Evolutionary conservation across 1,140 invertebrate species (phyloP), one percentile per base, ranked within the genome.

Genomic region (Meloidogyne floridensis): DNA sequence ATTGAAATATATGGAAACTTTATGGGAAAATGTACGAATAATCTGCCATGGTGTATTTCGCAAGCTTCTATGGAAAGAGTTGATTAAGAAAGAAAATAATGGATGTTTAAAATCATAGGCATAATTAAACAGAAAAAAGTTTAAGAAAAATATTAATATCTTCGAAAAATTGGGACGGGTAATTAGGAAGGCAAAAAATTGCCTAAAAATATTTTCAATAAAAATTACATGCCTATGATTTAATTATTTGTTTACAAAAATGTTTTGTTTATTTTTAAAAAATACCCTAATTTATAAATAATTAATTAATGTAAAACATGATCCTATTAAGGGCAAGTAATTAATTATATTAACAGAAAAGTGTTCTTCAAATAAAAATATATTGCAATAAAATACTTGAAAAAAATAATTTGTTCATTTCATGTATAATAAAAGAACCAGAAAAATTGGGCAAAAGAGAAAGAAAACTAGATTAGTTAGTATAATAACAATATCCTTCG

Each of bases 1-100:
- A 75, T 86, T 7, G 53, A 81, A n/a, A 70, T 56, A n/a, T 83
- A 81, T 20, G 85, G 85, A 43, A 75, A 75, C 65, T 86, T 84
- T 65, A 84, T 86, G 84, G 76, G 80, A 43, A 70, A 83, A 53
- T 72, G 77, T 81, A 75, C 71, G 2, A 72, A 32, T 11, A 83
- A 85, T 73, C n/a, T 65, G 59, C 59, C 59, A n/a, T 65, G 59
- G 59, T 65, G 59, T 65, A 65, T 65, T 15, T 65, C 59, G 6
- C 15, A 65, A 65, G 59, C 15, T n/a, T 65, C 59, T 65, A n/a
- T 65, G 59, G 59, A 65, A 15, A 6, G 59, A 13, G 15, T 65
- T 65, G 59, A 65, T 7, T 65, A 65, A 65, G n/a, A 65, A 5
- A 65, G n/a, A n/a, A 65, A 6, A 65, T 65, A n/a, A 15, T 32